These are phyloP conservation scores for Hippocampus guttulatus DNA, from an alignment of 2,113 vertebrate species.

Conservation along the genomic window DNA sequence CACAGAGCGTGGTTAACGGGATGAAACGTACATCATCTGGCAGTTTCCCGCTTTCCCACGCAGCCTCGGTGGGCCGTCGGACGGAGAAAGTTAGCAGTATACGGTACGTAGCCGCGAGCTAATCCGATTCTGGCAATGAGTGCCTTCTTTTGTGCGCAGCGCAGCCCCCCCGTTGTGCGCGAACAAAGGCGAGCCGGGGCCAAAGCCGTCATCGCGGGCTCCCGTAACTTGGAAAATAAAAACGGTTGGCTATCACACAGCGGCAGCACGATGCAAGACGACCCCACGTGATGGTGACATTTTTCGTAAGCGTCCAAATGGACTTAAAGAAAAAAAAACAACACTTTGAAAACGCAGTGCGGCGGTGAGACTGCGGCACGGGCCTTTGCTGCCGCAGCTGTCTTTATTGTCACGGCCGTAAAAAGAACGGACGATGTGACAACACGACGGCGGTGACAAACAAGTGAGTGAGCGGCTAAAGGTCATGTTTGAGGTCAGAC, in stretches of 20 bases:
- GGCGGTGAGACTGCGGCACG: conserved; percentile 53
- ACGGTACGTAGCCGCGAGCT: conserved; percentile 33
- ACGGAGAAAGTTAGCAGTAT: conserved; percentile 16
- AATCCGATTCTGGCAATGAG: conserved; percentile 54
- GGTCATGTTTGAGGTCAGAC: neutral
- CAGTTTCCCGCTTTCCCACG: conserved; percentile 11
- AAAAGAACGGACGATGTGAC: conserved; percentile 35
- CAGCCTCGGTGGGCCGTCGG: conserved; percentile 12
- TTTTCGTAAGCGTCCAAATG: conserved; percentile 49
- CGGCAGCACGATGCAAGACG: neutral
- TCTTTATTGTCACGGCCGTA: conserved; percentile 68
- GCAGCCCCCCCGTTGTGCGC: conserved; percentile 49
- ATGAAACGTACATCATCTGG: conserved; percentile 12
- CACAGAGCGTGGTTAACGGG: conserved; percentile 6
- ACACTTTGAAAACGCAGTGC: too few relatives aligned
- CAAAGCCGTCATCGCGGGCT: conserved; percentile 63
- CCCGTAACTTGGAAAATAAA: conserved; percentile 40
- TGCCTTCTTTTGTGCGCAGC: conserved; percentile 38
- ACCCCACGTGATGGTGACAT: conserved; percentile 5
- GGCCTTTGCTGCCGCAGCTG: conserved; percentile 63
- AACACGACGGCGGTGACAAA: conserved; percentile 38
- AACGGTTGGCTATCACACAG: neutral
- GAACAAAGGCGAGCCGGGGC: conserved; percentile 52
- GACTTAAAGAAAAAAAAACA: too few relatives aligned
- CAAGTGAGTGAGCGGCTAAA: conserved; percentile 18